phyloP scores from a whole-genome alignment of 2,797 vertebrate genomes.

The Chaetophractus vellerosus region DNA sequence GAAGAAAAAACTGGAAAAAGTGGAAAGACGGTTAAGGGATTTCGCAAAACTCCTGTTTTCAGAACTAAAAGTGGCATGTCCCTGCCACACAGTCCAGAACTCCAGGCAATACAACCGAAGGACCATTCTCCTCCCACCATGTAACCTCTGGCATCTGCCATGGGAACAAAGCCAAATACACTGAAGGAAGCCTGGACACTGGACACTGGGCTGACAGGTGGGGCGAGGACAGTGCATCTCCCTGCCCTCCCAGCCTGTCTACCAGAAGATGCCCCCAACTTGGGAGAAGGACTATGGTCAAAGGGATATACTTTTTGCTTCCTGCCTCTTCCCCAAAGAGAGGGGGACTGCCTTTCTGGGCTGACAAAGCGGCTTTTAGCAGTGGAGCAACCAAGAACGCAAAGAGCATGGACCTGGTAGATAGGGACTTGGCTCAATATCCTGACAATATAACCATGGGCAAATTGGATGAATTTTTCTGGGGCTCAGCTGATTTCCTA shows the following conservation, averaged over 20 bases:
- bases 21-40: neutral
- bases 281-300: neutral
- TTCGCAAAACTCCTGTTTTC: neutral
- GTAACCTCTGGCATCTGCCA: conserved; percentile 50
- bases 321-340: neutral
- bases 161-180: conserved; percentile 55
- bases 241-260: neutral
- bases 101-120: neutral
- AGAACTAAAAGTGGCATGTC: conserved; percentile 66
- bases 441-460: neutral
- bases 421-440: neutral
- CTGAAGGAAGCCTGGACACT: neutral
- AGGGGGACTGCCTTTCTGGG: neutral
- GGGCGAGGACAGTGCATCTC: neutral
- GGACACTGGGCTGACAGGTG: rapidly evolving
- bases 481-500: neutral
- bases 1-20: neutral
- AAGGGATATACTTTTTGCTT: neutral
- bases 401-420: neutral
- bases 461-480: neutral
- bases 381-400: neutral
- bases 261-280: neutral
- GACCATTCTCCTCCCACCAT: conserved; percentile 56
- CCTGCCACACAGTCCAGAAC: conserved; percentile 35
- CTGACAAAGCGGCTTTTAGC: neutral